A percentile compares a stretch with the other conserved stretches of the same genome.
phyloP scores from a whole-genome alignment of 2,797 vertebrate species.

The Melanotaenia parkinsoni region DNA sequence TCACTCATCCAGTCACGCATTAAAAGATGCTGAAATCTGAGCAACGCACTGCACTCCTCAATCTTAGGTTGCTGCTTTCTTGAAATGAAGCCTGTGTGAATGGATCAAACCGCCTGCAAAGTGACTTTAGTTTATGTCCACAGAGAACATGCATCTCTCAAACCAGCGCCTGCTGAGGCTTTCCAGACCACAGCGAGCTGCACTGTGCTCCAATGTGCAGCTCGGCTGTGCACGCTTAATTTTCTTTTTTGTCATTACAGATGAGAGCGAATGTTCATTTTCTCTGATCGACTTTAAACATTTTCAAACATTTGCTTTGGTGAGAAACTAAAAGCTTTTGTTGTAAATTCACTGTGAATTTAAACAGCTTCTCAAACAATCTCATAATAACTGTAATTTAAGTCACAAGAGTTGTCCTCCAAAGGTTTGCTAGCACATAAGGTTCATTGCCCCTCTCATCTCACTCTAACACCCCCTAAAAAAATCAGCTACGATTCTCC shows the following conservation, averaged over 20 bases:
- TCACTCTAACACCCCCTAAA: too few relatives aligned
- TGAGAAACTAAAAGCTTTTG: conserved; percentile 5
- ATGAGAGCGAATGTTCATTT: conserved; percentile 5
- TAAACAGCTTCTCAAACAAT: neutral
- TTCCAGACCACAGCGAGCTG: conserved; percentile 44
- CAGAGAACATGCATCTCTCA: conserved; percentile 41
- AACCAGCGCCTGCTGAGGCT: conserved; percentile 13
- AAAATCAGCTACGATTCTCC: too few relatives aligned
- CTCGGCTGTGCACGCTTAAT: neutral
- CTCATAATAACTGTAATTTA: neutral
- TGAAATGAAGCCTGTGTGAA: conserved; percentile 23
- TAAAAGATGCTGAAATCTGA: conserved; percentile 3
- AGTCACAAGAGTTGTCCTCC: neutral
- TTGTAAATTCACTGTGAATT: neutral
- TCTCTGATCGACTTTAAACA: conserved; percentile 15
- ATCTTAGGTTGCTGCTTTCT: conserved; percentile 11
- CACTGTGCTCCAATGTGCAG: conserved; percentile 11
- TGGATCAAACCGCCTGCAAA: conserved; percentile 19
- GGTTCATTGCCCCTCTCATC: too few relatives aligned
- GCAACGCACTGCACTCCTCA: conserved; percentile 1
- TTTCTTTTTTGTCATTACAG: conserved; percentile 17
- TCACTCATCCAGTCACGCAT: neutral
- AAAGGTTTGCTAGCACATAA: neutral
- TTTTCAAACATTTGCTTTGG: conserved; percentile 2
- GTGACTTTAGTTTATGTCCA: conserved; percentile 41